phyloP scores from a whole-genome alignment of 2,888 invertebrate species.

The Amphipoea oculea region DNA sequence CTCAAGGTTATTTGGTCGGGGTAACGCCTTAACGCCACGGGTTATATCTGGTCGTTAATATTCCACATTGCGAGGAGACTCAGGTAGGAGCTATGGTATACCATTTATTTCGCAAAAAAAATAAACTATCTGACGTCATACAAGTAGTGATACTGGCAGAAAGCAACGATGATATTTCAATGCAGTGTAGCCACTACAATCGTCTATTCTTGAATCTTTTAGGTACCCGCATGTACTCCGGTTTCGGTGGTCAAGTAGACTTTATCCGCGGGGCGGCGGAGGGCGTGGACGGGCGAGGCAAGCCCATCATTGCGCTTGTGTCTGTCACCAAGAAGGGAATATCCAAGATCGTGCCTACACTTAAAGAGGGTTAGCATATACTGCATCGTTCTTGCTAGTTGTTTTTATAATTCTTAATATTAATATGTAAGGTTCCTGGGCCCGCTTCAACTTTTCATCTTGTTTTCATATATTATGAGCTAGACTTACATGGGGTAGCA shows the following conservation, averaged over 20 bases:
- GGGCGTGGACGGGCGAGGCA: constrained; percentile 95
- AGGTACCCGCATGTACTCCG: constrained; percentile 93
- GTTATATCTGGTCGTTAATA: background rate
- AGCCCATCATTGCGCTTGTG: constrained; percentile 97
- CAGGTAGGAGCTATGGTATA: background rate
- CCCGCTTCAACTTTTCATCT: too few relatives aligned
- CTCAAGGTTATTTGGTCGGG: too few relatives aligned
- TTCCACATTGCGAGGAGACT: background rate
- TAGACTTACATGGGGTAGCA: too few relatives aligned
- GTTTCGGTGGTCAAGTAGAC: constrained; percentile 98
- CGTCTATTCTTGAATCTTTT: constrained; percentile 25
- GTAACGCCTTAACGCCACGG: background rate
- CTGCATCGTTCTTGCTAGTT: background rate
- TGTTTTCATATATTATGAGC: too few relatives aligned
- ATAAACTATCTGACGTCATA: background rate
- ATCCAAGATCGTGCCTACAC: constrained; percentile 95
- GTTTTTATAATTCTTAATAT: too few relatives aligned
- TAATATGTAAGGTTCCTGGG: too few relatives aligned
- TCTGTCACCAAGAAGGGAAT: constrained; percentile 94
- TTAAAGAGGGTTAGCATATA: constrained; percentile 93
- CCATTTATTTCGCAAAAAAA: background rate
- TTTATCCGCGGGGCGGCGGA: constrained; percentile 98
- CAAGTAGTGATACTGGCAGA: background rate
- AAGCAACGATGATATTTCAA: background rate
- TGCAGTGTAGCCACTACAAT: background rate